Conservation (phyloP, 2,888 invertebrate species). For the Caenorhabditis sp. region DNA sequence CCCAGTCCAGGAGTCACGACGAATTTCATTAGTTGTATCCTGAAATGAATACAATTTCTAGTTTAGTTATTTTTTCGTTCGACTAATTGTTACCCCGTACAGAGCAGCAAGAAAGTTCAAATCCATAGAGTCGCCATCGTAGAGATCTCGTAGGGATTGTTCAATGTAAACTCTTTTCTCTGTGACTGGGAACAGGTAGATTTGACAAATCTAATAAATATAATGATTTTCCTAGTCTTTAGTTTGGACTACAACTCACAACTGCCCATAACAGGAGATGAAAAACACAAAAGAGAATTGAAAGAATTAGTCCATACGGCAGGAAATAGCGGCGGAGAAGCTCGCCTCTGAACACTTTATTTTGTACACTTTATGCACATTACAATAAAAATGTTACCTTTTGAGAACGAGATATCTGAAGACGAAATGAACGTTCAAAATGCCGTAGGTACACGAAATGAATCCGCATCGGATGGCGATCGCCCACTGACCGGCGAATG, state of each 20-base stretch:
- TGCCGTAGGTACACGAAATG: conserved; percentile 12
- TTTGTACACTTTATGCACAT: background rate
- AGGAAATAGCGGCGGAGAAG: background rate
- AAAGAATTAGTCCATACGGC: background rate
- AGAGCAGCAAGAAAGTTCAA: background rate
- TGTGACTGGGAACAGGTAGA: background rate
- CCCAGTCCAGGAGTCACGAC: too few species aligned
- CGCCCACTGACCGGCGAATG: background rate
- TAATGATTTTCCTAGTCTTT: too few species aligned
- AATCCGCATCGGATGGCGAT: conserved; percentile 2
- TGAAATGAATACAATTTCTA: too few species aligned
- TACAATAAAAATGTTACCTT: background rate
- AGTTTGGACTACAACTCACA: too few species aligned
- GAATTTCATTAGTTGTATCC: too few species aligned
- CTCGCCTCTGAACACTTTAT: background rate
- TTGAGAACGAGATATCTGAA: background rate
- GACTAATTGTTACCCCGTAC: background rate
- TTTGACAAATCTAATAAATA: background rate
- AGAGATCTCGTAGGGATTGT: background rate
- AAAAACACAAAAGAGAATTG: too few species aligned
- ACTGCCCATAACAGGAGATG: too few species aligned
- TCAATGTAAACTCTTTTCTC: background rate
- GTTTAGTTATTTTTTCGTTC: too few species aligned
- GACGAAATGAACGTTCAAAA: conserved; percentile 15
- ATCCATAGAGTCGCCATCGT: background rate